Base-by-base conservation (phyloP, 2,888 invertebrate species). In the Aquatica leii region DNA sequence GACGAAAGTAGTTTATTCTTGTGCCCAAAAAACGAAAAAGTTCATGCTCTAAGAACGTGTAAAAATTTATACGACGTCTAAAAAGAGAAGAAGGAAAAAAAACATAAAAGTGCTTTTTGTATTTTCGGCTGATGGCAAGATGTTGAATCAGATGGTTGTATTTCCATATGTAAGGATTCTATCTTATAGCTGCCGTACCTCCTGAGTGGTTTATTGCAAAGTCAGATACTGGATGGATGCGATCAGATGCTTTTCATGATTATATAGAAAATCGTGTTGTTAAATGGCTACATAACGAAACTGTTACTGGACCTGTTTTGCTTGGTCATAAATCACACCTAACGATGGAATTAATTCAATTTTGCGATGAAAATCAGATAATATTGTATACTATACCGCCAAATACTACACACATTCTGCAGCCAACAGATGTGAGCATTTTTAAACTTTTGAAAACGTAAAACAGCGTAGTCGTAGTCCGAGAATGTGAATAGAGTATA, bases 391-490 rank as follows among this genome's bases (percentile, higher is more conserved):
- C 69, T 9, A 62, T 77, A 46, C 69, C 69, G 14, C 72, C 73
- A 4, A 74, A 76, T 57, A 59, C 68, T 4, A 53, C 40, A 9
- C 53, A 53, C 20, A 66, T 76, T 9, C 41, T 74, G 41, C 75
- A 77, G 53, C 76, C 75, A 8, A 71, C 70, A 12, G 73, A 75
- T 65, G 74, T 76, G 6, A 68, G 69, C 5, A 70, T 77, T 14
- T 76, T 76, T 62, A 67, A 69, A n/a, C 73, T 74, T 5, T 57
- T 76, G 35, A 77, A 77, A 55, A 62, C 61, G 5, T 77, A 73
- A 74, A 74, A 67, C 61, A 18, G 70, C 24, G 68, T n/a, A n/a
- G n/a, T n/a, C n/a, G n/a, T n/a, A n/a, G n/a, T n/a, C 70, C 18
- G 70, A 55, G 61, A 69, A 69, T 52, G 46, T 31, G 3, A 69